Evolutionary conservation across 2,888 invertebrate species (phyloP).

Genomic region (Cosmia pyralina): DNA sequence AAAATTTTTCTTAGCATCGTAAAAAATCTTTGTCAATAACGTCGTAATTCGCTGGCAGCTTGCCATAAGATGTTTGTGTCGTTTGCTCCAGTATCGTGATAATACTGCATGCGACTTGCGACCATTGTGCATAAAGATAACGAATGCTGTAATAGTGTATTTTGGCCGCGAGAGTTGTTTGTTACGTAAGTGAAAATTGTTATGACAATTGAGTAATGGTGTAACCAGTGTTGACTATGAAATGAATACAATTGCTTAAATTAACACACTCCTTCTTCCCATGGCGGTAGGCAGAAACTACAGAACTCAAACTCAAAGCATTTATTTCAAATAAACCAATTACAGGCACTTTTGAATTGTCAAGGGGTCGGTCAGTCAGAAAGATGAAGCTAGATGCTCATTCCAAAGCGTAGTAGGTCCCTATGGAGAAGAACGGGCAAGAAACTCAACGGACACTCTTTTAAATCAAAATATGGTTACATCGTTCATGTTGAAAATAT

Average conservation of each 20-base stretch:
- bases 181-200: not conserved
- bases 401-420: too few relatives aligned
- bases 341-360: too few relatives aligned
- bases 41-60: conserved; percentile 33
- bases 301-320: too few relatives aligned
- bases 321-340: too few relatives aligned
- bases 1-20: not conserved
- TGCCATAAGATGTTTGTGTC: conserved; percentile 33
- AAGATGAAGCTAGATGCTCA: too few relatives aligned
- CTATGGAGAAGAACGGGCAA: too few relatives aligned
- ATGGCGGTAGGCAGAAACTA: not conserved
- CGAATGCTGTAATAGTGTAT: conserved; percentile 10
- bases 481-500: too few relatives aligned
- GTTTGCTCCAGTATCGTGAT: conserved; percentile 13
- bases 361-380: too few relatives aligned
- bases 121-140: conserved; percentile 41
- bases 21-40: conserved; percentile 22
- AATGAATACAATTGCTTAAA: not conserved
- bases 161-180: not conserved
- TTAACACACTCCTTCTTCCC: not conserved
- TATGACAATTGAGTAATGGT: not conserved
- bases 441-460: too few relatives aligned
- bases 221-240: not conserved
- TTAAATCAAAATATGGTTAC: too few relatives aligned
- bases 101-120: conserved; percentile 27